Conservation (phyloP, 1,140 invertebrate genomes). For the Caenorhabditis tropicalis region DNA sequence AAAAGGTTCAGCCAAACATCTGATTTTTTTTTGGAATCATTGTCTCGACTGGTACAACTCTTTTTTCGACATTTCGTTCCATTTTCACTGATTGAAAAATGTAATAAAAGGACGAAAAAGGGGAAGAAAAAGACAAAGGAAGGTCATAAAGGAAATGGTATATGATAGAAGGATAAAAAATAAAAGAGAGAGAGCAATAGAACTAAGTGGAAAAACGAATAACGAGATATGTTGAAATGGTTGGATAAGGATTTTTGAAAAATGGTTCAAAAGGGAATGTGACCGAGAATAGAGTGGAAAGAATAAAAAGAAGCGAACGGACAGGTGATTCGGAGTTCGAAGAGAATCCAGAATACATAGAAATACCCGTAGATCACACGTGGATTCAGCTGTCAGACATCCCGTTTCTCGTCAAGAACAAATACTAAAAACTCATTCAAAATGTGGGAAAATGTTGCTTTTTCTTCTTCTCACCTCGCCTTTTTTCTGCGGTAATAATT, state of each 20-base stretch:
- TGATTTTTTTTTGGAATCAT: not conserved
- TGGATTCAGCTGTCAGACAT: not conserved
- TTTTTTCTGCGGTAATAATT: slow-evolving; percentile 14
- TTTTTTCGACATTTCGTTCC: slow-evolving; percentile 4
- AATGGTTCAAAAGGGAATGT: too few species aligned
- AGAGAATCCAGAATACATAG: not conserved
- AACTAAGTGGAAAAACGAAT: not conserved
- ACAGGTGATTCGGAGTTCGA: not conserved
- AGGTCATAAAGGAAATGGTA: not conserved
- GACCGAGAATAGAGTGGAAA: too few species aligned
- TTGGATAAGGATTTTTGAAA: too few species aligned
- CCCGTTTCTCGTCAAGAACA: not conserved
- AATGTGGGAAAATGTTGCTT: slow-evolving; percentile 42
- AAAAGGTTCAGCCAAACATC: not conserved
- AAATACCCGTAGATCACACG: not conserved
- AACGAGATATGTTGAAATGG: too few species aligned
- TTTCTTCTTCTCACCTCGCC: not conserved
- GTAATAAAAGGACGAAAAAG: not conserved
- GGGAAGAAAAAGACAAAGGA: not conserved
- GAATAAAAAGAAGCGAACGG: not conserved
- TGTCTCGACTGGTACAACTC: not conserved
- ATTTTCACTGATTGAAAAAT: slow-evolving; percentile 36
- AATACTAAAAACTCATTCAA: not conserved
- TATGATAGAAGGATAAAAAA: not conserved
- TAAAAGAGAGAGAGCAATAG: not conserved